Evolutionary conservation across 2,888 invertebrate species (phyloP).

Genomic region (Criorhina ranunculi): DNA sequence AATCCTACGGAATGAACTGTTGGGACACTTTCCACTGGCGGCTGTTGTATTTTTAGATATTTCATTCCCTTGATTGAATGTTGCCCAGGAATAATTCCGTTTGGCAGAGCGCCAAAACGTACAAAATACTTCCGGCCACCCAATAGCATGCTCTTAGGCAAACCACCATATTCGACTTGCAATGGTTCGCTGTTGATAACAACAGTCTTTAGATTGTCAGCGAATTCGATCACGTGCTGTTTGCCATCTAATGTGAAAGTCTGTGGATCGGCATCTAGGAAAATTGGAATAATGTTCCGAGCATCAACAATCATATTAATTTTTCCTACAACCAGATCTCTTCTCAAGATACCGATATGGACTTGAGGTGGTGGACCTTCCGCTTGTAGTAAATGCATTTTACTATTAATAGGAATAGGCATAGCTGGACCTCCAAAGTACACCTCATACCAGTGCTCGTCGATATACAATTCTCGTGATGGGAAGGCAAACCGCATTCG

Average conservation of each 20-base stretch:
- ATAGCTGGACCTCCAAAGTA: conserved; percentile 96
- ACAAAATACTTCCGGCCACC: conserved; percentile 92
- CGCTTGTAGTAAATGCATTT: conserved; percentile 91
- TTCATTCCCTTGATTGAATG: conserved; percentile 91
- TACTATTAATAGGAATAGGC: conserved; percentile 91
- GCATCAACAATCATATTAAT: conserved; percentile 94
- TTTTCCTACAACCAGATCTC: conserved; percentile 93
- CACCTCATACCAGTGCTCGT: conserved; percentile 95
- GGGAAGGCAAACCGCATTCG: conserved; percentile 95
- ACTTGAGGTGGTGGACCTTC: conserved; percentile 97
- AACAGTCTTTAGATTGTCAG: conserved; percentile 90
- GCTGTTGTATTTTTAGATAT: conserved; percentile 85
- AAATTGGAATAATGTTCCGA: conserved; percentile 91
- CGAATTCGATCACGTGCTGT: conserved; percentile 91
- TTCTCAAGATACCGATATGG: conserved; percentile 92
- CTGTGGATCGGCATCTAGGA: conserved; percentile 93
- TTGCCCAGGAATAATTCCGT: conserved; percentile 89
- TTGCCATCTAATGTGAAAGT: conserved; percentile 90
- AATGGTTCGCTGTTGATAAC: conserved; percentile 92
- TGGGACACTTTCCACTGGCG: conserved; percentile 80
- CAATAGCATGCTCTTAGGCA: conserved; percentile 91
- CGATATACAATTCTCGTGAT: conserved; percentile 95
- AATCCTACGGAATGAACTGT: conserved; percentile 78
- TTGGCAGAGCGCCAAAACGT: conserved; percentile 91
- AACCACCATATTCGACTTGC: conserved; percentile 92